A percentile compares a stretch with the other conserved stretches of the same genome.
These are phyloP conservation scores for Lytechinus variegatus DNA, from an alignment of 35 echinoderm and acorn worm genomes.

Conservation along the genomic window DNA sequence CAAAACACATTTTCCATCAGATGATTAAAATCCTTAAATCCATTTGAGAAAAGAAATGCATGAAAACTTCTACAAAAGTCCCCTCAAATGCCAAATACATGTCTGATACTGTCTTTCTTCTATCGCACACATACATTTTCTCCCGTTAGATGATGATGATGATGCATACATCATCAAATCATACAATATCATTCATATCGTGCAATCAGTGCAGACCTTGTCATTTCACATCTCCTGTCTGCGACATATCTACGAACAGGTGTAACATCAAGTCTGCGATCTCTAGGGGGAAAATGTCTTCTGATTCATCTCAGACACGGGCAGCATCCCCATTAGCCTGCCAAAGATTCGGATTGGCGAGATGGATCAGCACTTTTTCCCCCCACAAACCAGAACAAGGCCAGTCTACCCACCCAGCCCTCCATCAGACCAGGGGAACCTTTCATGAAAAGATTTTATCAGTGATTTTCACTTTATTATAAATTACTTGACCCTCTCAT, in stretches of 20 bases:
- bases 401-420: too few species aligned
- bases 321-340: not conserved
- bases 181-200: not conserved
- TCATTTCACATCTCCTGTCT: conserved; percentile 11
- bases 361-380: not conserved
- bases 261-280: not conserved
- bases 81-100: not conserved
- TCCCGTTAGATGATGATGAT: not conserved
- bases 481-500: too few species aligned
- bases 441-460: too few species aligned
- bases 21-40: not conserved
- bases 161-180: not conserved
- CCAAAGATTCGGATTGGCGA: not conserved
- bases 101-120: not conserved
- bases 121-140: not conserved
- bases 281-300: not conserved
- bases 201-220: not conserved
- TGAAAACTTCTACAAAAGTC: not conserved
- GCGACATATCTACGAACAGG: not conserved
- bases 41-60: not conserved
- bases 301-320: not conserved
- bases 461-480: too few species aligned
- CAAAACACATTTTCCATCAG: not conserved
- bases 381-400: too few species aligned
- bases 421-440: too few species aligned